These are phyloP conservation scores for Chloroclysta siterata DNA, from an alignment of 2,888 invertebrate genomes.

Conservation along the genomic window DNA sequence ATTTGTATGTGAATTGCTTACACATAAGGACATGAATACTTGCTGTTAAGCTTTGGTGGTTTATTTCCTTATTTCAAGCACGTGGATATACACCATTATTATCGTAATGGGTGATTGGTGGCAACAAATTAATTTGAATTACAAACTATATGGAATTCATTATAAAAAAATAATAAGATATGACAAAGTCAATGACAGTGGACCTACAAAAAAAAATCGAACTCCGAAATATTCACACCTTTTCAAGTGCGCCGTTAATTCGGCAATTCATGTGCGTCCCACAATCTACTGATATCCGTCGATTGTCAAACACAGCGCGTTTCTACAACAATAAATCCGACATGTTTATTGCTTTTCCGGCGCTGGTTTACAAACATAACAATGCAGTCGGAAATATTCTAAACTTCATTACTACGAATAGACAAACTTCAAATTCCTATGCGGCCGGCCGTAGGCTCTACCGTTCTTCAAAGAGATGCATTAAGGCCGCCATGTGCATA, in stretches of 20 bases:
- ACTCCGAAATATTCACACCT: conserved; percentile 1
- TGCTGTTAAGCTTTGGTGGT: neutral
- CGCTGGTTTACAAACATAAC: conserved; percentile 36
- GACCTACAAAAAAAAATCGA: neutral
- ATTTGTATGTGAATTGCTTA: conserved; percentile 23
- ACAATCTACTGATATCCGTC: conserved; percentile 45
- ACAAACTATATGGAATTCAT: too few relatives aligned
- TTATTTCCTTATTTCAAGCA: conserved; percentile 4
- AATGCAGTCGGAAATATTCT: conserved; percentile 34
- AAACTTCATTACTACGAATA: conserved; percentile 28
- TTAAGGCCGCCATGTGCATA: conserved; percentile 42
- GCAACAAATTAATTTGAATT: too few relatives aligned
- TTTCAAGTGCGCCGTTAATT: conserved; percentile 33
- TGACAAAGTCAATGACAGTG: neutral
- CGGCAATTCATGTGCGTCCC: conserved; percentile 38
- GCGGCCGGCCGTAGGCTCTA: neutral
- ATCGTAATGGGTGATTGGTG: too few relatives aligned
- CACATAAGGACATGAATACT: conserved; percentile 11
- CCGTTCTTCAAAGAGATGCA: conserved; percentile 36
- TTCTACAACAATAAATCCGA: conserved; percentile 45
- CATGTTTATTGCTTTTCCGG: conserved; percentile 55
- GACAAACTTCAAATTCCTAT: conserved; percentile 20
- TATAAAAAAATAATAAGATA: neutral
- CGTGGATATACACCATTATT: conserved; percentile 5
- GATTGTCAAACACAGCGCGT: conserved; percentile 47